Percentiles rank a stretch among this genome's conserved stretches.
phyloP scores from a whole-genome alignment of 2,113 vertebrate genomes.

The Capreolus pygargus region DNA sequence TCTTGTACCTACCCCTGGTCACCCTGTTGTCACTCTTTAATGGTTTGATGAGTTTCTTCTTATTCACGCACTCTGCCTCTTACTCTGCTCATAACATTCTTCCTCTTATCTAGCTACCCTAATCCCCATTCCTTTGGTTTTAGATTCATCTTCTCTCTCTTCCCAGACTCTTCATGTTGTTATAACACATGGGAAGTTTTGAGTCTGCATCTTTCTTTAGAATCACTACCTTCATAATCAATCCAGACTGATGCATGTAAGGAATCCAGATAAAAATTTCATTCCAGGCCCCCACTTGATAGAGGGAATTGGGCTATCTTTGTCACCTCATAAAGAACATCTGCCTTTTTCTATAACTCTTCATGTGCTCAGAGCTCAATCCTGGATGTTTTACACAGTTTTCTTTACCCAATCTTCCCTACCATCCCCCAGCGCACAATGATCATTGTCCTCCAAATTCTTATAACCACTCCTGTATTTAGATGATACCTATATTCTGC shows the following conservation, averaged over 20 bases:
- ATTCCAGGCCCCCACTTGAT: background rate
- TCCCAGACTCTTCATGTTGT: background rate
- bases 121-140: background rate
- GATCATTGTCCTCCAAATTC: background rate
- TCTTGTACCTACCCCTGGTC: background rate
- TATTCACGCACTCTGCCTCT: background rate
- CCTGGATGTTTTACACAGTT: background rate
- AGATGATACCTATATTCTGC: background rate
- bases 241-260: background rate
- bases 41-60: background rate
- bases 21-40: background rate
- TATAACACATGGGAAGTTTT: background rate
- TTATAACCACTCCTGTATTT: background rate
- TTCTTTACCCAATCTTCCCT: background rate
- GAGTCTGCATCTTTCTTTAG: background rate
- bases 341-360: background rate
- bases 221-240: background rate
- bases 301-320: background rate
- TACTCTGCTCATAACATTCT: background rate
- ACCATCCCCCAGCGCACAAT: background rate
- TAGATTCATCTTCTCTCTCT: background rate
- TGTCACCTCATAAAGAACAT: background rate
- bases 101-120: background rate
- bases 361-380: background rate
- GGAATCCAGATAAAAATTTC: background rate